phyloP scores from a whole-genome alignment of 2,113 vertebrate genomes.

The Corythoichthys intestinalis region DNA sequence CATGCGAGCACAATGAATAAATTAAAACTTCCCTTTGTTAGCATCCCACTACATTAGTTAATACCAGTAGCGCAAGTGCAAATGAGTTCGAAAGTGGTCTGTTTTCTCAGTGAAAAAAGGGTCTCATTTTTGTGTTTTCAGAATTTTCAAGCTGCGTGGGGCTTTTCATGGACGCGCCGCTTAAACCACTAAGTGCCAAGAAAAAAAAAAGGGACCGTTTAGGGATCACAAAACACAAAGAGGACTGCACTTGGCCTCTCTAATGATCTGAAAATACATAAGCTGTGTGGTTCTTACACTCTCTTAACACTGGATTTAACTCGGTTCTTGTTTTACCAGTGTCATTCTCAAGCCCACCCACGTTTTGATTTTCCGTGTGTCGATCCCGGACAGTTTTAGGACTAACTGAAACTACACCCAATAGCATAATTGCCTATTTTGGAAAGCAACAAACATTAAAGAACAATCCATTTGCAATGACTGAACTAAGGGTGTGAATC shows the following conservation, averaged over 20 bases:
- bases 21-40: background rate
- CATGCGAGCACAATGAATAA: too few relatives aligned
- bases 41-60: background rate
- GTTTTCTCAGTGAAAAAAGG: background rate
- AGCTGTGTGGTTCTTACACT: conserved; percentile 9
- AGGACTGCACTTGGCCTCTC: conserved; percentile 4
- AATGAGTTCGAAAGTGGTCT: background rate
- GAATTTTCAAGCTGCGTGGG: background rate
- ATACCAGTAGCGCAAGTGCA: background rate
- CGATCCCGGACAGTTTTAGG: background rate
- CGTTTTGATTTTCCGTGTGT: background rate
- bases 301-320: conserved; percentile 5
- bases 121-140: background rate
- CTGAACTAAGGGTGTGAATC: too few relatives aligned
- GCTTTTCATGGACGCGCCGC: background rate
- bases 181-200: conserved; percentile 11
- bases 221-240: conserved; percentile 1
- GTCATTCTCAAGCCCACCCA: background rate
- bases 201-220: conserved; percentile 4
- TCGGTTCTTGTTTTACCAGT: background rate
- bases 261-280: background rate
- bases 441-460: background rate
- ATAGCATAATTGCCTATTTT: background rate
- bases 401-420: background rate
- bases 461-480: too few relatives aligned